phyloP scores from a whole-genome alignment of 92 coral and sea anemone genomes.

The Porites lobata region DNA sequence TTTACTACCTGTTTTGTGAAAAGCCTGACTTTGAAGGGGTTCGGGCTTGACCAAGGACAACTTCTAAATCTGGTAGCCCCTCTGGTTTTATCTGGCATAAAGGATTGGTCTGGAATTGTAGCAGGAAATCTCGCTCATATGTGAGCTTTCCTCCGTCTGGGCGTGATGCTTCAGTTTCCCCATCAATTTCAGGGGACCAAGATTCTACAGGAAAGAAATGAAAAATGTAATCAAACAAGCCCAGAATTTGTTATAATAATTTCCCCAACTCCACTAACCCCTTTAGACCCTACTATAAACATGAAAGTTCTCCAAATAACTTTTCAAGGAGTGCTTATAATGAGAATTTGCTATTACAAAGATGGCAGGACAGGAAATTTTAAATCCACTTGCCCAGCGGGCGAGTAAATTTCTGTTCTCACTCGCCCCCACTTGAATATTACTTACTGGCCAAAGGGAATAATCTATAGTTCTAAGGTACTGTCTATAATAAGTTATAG shows the following conservation, averaged over 20 bases:
- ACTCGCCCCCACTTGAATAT: too few species aligned
- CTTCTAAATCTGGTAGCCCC: slow-evolving; percentile 94
- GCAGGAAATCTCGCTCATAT: slow-evolving; percentile 92
- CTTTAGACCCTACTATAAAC: too few species aligned
- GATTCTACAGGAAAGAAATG: slow-evolving; percentile 5
- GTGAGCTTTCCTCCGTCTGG: slow-evolving; percentile 79
- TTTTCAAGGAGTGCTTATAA: too few species aligned
- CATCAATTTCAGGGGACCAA: slow-evolving; percentile 27
- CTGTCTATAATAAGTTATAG: too few species aligned
- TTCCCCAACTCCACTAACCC: too few species aligned
- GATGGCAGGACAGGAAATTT: too few species aligned
- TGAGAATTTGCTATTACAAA: too few species aligned
- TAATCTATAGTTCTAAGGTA: too few species aligned
- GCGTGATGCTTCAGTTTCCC: slow-evolving; percentile 41
- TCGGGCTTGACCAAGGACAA: slow-evolving; percentile 68
- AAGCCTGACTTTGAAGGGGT: slow-evolving; percentile 30
- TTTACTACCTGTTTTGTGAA: slow-evolving; percentile 24
- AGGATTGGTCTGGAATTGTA: slow-evolving; percentile 91
- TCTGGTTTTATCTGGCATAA: slow-evolving; percentile 92
- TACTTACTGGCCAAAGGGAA: too few species aligned
- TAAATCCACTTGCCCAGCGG: too few species aligned
- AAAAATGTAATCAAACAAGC: not conserved
- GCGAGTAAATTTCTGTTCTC: too few species aligned
- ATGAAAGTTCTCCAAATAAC: too few species aligned
- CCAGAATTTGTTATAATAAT: not conserved